phyloP scores from a whole-genome alignment of 2,888 invertebrate genomes.

The Choristoneura rosaceana region DNA sequence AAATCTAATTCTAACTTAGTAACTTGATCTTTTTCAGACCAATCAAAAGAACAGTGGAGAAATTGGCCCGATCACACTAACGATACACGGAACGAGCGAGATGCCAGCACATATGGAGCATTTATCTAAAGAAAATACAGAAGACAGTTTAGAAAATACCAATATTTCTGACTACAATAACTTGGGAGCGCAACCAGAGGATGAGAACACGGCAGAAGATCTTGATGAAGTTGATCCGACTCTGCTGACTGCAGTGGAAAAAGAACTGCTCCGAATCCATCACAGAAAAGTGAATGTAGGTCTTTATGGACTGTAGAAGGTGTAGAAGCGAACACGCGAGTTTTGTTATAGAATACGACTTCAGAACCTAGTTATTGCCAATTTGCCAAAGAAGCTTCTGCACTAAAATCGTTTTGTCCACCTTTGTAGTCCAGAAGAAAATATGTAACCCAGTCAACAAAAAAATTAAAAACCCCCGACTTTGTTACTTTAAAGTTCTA shows the following conservation, averaged over 20 bases:
- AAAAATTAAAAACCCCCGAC: no score
- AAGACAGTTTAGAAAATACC: slow-evolving; percentile 49
- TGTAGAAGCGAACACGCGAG: not conserved
- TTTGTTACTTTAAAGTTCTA: no score
- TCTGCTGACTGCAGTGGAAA: slow-evolving; percentile 64
- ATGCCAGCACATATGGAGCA: slow-evolving; percentile 87
- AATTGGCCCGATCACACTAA: slow-evolving; percentile 85
- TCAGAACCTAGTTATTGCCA: no score
- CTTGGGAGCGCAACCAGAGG: slow-evolving; percentile 56
- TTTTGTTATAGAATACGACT: not conserved
- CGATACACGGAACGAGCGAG: slow-evolving; percentile 89
- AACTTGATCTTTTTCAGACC: slow-evolving; percentile 58
- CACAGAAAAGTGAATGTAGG: slow-evolving; percentile 57
- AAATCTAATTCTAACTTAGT: not conserved
- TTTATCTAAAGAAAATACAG: slow-evolving; percentile 58
- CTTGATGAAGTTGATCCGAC: slow-evolving; percentile 56
- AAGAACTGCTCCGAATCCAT: slow-evolving; percentile 69
- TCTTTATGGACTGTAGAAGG: slow-evolving; percentile 16
- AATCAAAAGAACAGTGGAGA: slow-evolving; percentile 82
- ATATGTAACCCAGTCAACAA: no score
- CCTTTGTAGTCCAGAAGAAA: no score
- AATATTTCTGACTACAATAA: slow-evolving; percentile 51
- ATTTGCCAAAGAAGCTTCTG: no score
- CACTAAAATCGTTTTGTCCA: no score
- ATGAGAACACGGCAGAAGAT: slow-evolving; percentile 52